Evolutionary conservation across 53 echinoderm and acorn worm genomes (phyloP), one percentile per base, ranked within the genome.

Genomic region (Paracentrotus lividus): DNA sequence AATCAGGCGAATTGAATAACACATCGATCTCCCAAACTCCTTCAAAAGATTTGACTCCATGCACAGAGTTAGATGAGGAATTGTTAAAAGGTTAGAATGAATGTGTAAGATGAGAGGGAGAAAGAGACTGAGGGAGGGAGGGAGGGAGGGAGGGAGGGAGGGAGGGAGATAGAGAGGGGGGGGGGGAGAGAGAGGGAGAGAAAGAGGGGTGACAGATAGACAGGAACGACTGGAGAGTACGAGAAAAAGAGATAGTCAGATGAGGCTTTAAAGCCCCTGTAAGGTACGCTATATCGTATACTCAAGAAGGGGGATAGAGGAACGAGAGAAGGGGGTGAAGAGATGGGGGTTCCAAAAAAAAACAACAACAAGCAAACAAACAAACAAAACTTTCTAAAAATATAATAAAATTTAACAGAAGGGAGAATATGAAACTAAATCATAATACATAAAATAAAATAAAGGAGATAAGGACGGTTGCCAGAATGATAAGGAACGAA

Each of bases 1-100:
- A 72, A 72, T 16, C 20, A 72, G 40, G 72, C 64, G 64, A 64
- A 64, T 29, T 64, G 64, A 64, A 72, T 38, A 72, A 36, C 72
- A 72, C 72, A 72, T 72, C 40, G 72, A 72, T 72, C 40, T 72
- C 20, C 4, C 72, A 16, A 15, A 18, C 38, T 20, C 38, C 36
- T 72, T 40, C 72, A 31, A 13, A 64, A n/a, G n/a, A 40, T 18
- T 32, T 72, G 36, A 38, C 72, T 72, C 16, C 21, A 72, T 9
- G 0, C 10, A 32, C 29, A 32, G 29, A 66, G 67, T 12, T 3
- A 31, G 66, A 31, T 9, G 66, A 32, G 29, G 15, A 33, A 66
- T 27, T 13, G 31, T 5, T 60, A 23, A n/a, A 9, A 12, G 8
- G 66, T 9, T 2, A 66, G 66, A 31, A 10, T 32, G 31, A 33